A percentile compares a stretch with the other conserved stretches of the same genome.
These are phyloP conservation scores for Nesoenas mayeri DNA, from an alignment of 2,113 vertebrate genomes.

Conservation along the genomic window DNA sequence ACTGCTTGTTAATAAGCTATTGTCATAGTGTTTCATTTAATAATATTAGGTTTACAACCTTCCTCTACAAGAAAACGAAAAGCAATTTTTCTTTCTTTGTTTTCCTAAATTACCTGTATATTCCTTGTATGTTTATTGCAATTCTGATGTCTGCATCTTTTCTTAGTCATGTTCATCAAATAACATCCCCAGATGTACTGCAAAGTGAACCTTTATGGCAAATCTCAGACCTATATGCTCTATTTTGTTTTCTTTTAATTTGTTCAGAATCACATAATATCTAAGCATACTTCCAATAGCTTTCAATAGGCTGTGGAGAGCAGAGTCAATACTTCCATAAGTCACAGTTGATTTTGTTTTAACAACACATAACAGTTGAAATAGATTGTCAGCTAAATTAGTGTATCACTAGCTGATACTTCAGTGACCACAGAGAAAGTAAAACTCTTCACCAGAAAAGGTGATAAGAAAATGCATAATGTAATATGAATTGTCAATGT, in stretches of 20 bases:
- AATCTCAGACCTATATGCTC: background rate
- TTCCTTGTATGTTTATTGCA: background rate
- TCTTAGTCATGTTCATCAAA: background rate
- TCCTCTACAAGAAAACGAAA: background rate
- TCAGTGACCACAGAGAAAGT: background rate
- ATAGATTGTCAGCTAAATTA: background rate
- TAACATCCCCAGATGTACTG: background rate
- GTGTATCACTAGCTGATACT: background rate
- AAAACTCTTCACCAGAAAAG: background rate
- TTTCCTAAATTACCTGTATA: background rate
- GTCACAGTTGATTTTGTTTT: background rate
- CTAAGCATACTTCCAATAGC: background rate
- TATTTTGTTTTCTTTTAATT: background rate
- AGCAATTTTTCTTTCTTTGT: rapidly evolving
- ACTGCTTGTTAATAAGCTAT: background rate
- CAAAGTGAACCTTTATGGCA: background rate
- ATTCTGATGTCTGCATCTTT: background rate
- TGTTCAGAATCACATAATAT: background rate
- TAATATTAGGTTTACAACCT: background rate
- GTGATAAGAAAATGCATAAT: background rate
- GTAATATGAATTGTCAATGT: background rate
- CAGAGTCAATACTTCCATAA: background rate
- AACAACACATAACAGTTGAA: background rate
- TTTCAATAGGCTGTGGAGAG: background rate
- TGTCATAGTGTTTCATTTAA: background rate